Base-by-base conservation (phyloP, 1,140 invertebrate genomes). In the Drosophila dunni region DNA sequence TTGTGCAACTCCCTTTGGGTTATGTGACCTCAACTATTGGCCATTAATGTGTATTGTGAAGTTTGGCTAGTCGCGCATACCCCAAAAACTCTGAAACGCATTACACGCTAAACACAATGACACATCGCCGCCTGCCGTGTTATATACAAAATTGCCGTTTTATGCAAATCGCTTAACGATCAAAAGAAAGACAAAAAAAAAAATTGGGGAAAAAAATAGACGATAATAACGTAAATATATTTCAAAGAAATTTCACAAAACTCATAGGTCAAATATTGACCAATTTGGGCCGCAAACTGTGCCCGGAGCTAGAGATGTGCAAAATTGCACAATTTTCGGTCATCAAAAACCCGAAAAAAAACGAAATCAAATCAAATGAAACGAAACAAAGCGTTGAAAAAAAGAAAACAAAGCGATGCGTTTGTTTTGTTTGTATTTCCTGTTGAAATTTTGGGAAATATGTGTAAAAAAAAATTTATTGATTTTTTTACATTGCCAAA, bases 181-280 rank as follows among this genome's bases (percentile, higher is more conserved):
- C 1, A 42, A 69, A 54, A 58, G 24, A 20, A 71, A 44, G 56
- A 65, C 11, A 38, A 36, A 58, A 33, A 58, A 24, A 29, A 45
- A 33, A 60, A 33, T 6, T 6, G 0, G n/a, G 20, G 40, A 4
- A 36, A 34, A 29, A 33, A 58, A 24, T n/a, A 45, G 10, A 60
- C 11, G 5, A 29, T 33, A 33, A 51, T 33, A 36, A 15, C 10
- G 15, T 13, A 38, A 36, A 11, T 7, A 38, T 29, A 38, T 60
- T 60, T 61, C 60, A 48, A 63, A 57, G 20, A 80, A 81, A 81
- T 81, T 81, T 81, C 78, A 79, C 65, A 61, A 62, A 29, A 78
- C 58, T 67, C 79, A 71, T 78, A 76, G 65, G 68, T 81, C 72
- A 86, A 86, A 75, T 84, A 69, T 74, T 74, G 71, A 74, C 66